These are phyloP conservation scores for Bergia sp. DNA, from an alignment of 92 coral and sea anemone genomes.

Conservation along the genomic window DNA sequence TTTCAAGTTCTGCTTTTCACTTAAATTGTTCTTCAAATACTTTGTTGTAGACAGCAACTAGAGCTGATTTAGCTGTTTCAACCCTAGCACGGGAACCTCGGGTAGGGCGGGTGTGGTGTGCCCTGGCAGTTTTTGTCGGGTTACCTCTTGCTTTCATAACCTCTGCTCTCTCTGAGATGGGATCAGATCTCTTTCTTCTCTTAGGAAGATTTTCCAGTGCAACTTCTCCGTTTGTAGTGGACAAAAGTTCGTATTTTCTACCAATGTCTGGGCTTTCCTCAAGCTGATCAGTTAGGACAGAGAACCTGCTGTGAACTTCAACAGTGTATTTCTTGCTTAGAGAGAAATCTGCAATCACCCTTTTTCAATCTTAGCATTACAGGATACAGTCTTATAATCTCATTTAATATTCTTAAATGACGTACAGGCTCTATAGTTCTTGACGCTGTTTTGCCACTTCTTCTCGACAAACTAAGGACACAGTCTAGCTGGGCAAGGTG, in stretches of 20 bases:
- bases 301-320: slow-evolving; percentile 36
- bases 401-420: slow-evolving; percentile 26
- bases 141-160: neutral
- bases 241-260: slow-evolving; percentile 26
- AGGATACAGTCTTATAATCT: slow-evolving; percentile 32
- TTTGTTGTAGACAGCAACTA: neutral
- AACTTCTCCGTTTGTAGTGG: slow-evolving; percentile 31
- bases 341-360: slow-evolving; percentile 19
- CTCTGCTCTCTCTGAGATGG: slow-evolving; percentile 17
- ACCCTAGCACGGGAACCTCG: slow-evolving; percentile 6
- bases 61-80: neutral
- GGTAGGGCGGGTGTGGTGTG: neutral
- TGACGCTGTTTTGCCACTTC: slow-evolving; percentile 39
- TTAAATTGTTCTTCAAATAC: neutral
- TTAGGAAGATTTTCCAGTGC: slow-evolving; percentile 32
- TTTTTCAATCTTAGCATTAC: slow-evolving; percentile 39
- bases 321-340: slow-evolving; percentile 43
- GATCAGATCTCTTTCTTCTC: slow-evolving; percentile 20
- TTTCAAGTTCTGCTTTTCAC: slow-evolving; percentile 5
- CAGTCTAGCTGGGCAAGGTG: slow-evolving; percentile 32
- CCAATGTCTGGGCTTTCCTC: slow-evolving; percentile 29
- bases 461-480: neutral
- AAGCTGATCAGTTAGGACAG: slow-evolving; percentile 22
- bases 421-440: slow-evolving; percentile 3
- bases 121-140: neutral